Percentiles rank a stretch among this genome's conserved stretches.
These are phyloP conservation scores for Gymnoscopelus microlampas DNA, from an alignment of 2,797 vertebrate species.

Conservation along the genomic window DNA sequence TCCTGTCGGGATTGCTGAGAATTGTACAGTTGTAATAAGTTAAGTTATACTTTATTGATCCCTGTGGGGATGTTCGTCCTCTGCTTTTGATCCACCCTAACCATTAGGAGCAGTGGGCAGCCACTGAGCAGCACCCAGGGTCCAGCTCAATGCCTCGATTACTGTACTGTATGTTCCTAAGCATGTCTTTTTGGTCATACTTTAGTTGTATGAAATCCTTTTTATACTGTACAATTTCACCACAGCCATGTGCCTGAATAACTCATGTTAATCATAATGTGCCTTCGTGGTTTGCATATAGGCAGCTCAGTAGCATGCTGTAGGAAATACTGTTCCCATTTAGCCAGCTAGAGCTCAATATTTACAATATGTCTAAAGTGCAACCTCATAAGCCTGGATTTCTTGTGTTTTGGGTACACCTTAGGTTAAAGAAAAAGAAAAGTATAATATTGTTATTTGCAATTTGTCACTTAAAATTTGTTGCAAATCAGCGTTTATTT, in stretches of 20 bases:
- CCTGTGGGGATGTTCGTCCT: not conserved
- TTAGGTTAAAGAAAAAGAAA: not conserved
- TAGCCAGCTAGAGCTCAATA: no score
- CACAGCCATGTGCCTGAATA: not conserved
- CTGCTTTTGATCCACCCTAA: not conserved
- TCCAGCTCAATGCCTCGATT: no score
- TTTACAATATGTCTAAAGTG: no score
- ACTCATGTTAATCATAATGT: not conserved
- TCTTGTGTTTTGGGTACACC: not conserved
- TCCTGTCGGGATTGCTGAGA: conserved; percentile 4
- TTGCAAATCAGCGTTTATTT: no score
- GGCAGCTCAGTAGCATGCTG: conserved; percentile 5
- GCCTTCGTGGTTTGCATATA: not conserved
- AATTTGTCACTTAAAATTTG: no score
- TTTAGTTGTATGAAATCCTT: no score
- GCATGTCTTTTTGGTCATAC: no score
- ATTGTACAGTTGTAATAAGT: conserved; percentile 20
- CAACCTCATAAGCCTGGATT: not conserved
- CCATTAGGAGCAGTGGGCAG: no score
- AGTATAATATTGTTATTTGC: no score
- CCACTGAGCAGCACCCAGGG: no score
- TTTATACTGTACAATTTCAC: not conserved
- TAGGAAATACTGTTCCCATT: not conserved
- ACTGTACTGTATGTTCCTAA: no score
- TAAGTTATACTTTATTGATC: conserved; percentile 11